Base-by-base conservation (phyloP, 2,797 vertebrate genomes). In the Heliangelus exortis region DNA sequence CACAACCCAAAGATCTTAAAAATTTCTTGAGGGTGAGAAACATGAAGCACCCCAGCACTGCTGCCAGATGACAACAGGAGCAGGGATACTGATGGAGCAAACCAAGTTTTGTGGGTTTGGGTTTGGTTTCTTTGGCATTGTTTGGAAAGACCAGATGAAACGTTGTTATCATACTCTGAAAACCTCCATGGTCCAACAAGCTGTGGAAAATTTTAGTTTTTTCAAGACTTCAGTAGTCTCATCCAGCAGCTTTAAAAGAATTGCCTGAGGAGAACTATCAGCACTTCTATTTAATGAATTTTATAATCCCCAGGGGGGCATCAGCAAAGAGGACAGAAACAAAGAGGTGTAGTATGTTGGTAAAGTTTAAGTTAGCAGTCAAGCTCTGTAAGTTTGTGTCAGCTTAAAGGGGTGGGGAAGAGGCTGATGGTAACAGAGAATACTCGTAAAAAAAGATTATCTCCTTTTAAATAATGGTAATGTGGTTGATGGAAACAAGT, bases 31-130 rank as follows among this genome's bases (percentile, higher is more conserved):
- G 39, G 15, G 36, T 2, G 6, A 54, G 8, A 67, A 80, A 33
- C 3, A 13, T 1, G 0, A 67, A 83, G 14, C 3, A 39, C 13
- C 31, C 9, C 45, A 57, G 55, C 4, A n/a, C 12, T 57, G 48
- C 45, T 8, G 41, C 10, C 1, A 7, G 26, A 34, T 34, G 51
- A 26, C 48, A 23, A 17, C 26, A 54, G 26, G 26, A 47, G 16
- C 26, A 15, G 36, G 0, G 0, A 21, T 19, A 41, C 5, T 8
- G 23, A 58, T 0, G 8, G 41, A 3, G 0, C 2, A 3, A 4
- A 3, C 21, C 43, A 47, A 62, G 20, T 10, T 29, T 18, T 19
- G 39, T 41, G 39, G 39, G 39, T 41, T 41, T 41, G 39, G 39
- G 13, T 26, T 33, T 11, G 1, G 0, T 20, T 43, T 41, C 28